These are phyloP conservation scores for Ptychobarbus kaznakovi DNA, from an alignment of 2,797 vertebrate genomes.

Conservation along the genomic window DNA sequence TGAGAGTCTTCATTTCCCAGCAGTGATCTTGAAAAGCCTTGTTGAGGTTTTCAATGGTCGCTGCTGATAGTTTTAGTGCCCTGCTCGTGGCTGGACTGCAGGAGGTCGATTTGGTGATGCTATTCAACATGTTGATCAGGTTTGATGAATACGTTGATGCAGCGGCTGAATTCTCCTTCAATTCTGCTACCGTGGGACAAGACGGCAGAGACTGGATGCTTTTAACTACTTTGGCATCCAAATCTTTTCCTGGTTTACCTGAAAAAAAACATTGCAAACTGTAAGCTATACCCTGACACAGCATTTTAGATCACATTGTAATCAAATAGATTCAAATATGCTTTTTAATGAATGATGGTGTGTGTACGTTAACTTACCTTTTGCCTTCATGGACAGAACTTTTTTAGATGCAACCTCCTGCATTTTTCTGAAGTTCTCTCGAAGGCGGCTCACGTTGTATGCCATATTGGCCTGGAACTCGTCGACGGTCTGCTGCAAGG, in stretches of 20 bases:
- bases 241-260: background rate
- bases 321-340: background rate
- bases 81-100: background rate
- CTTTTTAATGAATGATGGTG: background rate
- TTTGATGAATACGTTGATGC: background rate
- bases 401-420: background rate
- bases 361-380: background rate
- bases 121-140: background rate
- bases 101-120: background rate
- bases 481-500: background rate
- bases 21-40: background rate
- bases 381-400: background rate
- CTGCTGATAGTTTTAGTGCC: background rate
- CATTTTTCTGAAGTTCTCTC: background rate
- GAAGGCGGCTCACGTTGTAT: background rate
- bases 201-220: background rate
- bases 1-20: background rate
- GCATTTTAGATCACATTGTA: background rate
- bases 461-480: background rate
- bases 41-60: background rate
- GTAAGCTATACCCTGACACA: background rate
- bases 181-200: background rate
- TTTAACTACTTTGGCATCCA: background rate
- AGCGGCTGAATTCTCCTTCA: background rate
- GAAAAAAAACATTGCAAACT: background rate